Base-by-base conservation (phyloP, 2,888 invertebrate species). In the Idaea dimidiata region DNA sequence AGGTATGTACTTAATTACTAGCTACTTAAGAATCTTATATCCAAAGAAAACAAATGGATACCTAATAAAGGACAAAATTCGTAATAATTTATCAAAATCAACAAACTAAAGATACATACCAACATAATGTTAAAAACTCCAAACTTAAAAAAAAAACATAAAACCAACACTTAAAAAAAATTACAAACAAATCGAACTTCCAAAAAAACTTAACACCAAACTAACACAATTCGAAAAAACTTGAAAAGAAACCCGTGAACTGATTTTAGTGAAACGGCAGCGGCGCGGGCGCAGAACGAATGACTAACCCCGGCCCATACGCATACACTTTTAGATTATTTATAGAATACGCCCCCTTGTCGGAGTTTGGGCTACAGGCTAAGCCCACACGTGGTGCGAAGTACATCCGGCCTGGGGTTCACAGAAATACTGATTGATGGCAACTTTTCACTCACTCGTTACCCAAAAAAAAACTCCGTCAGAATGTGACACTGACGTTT, bases 281-380 rank as follows among this genome's bases (percentile, higher is more conserved):
- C 69, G 72, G 69, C 64, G 69, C 68, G 73, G 77, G 78, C 76
- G 79, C 80, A 79, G 78, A 80, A 81, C 83, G 84, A 43, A 14
- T 83, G 84, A 86, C 86, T 87, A 87, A 86, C 74, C 76, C 74
- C 72, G 60, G 65, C 69, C 72, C 76, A 80, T 80, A 76, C 75
- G 77, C 78, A 79, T 82, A 81, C 81, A 79, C 79, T 68, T 76
- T 77, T 76, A 71, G 74, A 75, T 76, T 91, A 91, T 91, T 88
- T 91, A 89, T 91, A 91, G 91, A 89, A 82, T 81, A 88, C 91
- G 91, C 91, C 91, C 91, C 90, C 90, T 88, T 83, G 80, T 81
- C 76, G 71, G 79, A 78, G 76, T 79, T 73, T 71, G 43, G 43
- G 43, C 43, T 43, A 43, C 43, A 43, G 43, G 43, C 43, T 43